Percentiles rank a stretch among this genome's conserved stretches.
Conservation (phyloP, 2,113 vertebrate species). For the Calidris pygmaea region DNA sequence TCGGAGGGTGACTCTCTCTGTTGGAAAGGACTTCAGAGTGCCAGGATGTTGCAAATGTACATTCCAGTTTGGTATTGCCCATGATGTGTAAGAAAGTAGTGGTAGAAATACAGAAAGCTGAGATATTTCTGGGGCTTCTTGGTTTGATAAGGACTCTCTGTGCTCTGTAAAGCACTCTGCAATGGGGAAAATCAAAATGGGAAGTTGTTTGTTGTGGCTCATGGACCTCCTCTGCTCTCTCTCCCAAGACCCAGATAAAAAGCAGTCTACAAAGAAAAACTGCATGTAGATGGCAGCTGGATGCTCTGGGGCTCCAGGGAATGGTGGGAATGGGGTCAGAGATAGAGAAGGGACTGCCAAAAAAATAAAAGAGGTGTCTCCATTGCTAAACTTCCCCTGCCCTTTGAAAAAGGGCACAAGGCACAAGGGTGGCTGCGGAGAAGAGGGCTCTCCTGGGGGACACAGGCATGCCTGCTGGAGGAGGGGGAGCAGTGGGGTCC, state of each 20-base stretch:
- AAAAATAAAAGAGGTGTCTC: neutral
- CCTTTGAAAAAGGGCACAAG: neutral
- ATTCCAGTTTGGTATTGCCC: neutral
- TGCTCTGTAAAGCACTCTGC: neutral
- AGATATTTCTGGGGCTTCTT: neutral
- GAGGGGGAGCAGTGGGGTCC: fast-evolving
- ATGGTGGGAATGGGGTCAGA: constrained; percentile 21
- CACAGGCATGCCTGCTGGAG: neutral
- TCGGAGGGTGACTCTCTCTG: neutral
- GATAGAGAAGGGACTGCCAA: neutral
- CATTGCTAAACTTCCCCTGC: neutral
- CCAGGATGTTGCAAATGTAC: fast-evolving
- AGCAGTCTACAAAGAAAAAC: neutral
- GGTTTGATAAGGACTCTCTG: neutral
- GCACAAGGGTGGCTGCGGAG: neutral
- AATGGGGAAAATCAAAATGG: neutral
- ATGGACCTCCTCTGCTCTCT: neutral
- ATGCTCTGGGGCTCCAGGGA: neutral
- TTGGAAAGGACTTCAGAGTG: neutral
- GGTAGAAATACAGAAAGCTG: neutral
- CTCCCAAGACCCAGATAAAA: neutral
- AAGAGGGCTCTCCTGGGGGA: neutral
- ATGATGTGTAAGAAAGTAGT: neutral
- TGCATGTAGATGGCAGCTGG: neutral
- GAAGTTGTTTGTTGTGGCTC: neutral